phyloP scores from a whole-genome alignment of 1,140 invertebrate species.

The Drosophila santomea region DNA sequence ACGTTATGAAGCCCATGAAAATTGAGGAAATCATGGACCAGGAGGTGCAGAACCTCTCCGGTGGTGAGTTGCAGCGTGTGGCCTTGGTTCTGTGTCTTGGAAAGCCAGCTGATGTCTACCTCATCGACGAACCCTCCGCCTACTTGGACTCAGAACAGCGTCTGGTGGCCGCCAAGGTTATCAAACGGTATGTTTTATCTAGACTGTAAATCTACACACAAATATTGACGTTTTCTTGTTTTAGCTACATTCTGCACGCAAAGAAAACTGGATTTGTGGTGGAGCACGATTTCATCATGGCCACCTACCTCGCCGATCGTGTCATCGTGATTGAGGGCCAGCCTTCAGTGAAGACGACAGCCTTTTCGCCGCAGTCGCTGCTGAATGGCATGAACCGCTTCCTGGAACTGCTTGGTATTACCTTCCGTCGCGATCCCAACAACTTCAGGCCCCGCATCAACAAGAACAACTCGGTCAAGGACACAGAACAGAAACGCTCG shows the following conservation, averaged over 20 bases:
- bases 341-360: conserved; percentile 94
- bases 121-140: conserved; percentile 99
- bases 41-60: conserved; percentile 99
- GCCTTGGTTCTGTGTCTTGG: conserved; percentile 98
- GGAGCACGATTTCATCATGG: conserved; percentile 99
- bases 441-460: conserved; percentile 99
- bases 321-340: conserved; percentile 99
- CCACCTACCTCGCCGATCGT: conserved; percentile 98
- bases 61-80: conserved; percentile 99
- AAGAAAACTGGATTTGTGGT: conserved; percentile 99
- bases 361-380: conserved; percentile 96
- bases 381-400: conserved; percentile 99
- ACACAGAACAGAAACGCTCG: conserved; percentile 97
- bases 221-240: conserved; percentile 38
- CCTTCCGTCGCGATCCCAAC: conserved; percentile 99
- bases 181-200: conserved; percentile 91
- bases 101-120: conserved; percentile 99
- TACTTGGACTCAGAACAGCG: conserved; percentile 99
- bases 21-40: conserved; percentile 99
- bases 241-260: conserved; percentile 98
- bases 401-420: conserved; percentile 98
- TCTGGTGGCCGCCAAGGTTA: conserved; percentile 99
- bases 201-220: conserved; percentile 3
- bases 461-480: conserved; percentile 98
- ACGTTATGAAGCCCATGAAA: conserved; percentile 99